These are phyloP conservation scores for Sebastes glaucus DNA, from an alignment of 2,797 vertebrate species.

Conservation along the genomic window DNA sequence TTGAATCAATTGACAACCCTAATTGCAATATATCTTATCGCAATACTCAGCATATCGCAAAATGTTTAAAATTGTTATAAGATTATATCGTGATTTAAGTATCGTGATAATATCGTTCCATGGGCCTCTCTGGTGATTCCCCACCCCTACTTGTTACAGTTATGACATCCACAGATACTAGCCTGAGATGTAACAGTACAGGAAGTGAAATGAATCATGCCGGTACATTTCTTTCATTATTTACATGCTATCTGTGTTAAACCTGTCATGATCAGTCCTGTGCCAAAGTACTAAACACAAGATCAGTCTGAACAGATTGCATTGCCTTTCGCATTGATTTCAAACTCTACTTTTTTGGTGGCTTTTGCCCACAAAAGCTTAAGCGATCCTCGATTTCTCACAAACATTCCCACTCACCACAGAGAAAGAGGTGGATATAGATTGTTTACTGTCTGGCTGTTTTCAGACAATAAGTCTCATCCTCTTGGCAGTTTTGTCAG, in stretches of 20 bases:
- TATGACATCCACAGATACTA: neutral
- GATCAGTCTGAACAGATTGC: neutral
- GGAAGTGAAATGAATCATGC: neutral
- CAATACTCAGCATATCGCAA: too few species aligned
- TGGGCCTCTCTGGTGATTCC: too few species aligned
- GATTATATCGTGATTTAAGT: too few species aligned
- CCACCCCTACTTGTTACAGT: neutral
- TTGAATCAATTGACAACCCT: too few species aligned
- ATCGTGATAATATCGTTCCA: too few species aligned
- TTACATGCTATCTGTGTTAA: neutral
- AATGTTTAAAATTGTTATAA: too few species aligned
- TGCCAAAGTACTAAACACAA: neutral
- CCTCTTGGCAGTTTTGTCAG: constrained; percentile 20
- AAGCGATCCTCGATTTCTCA: constrained; percentile 20
- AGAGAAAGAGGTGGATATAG: constrained; percentile 15
- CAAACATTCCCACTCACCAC: constrained; percentile 14
- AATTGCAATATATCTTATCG: too few species aligned
- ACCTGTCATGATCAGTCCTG: neutral
- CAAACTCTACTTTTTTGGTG: constrained; percentile 16
- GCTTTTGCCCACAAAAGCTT: constrained; percentile 7
- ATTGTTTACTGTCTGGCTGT: constrained; percentile 30
- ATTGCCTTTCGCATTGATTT: constrained; percentile 19
- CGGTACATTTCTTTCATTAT: neutral
- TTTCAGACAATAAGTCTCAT: constrained; percentile 14
- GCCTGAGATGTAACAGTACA: neutral